Evolutionary conservation across 2,797 vertebrate species (phyloP), one percentile per base, ranked within the genome.

Genomic region (Hapalemur alaotrensis): DNA sequence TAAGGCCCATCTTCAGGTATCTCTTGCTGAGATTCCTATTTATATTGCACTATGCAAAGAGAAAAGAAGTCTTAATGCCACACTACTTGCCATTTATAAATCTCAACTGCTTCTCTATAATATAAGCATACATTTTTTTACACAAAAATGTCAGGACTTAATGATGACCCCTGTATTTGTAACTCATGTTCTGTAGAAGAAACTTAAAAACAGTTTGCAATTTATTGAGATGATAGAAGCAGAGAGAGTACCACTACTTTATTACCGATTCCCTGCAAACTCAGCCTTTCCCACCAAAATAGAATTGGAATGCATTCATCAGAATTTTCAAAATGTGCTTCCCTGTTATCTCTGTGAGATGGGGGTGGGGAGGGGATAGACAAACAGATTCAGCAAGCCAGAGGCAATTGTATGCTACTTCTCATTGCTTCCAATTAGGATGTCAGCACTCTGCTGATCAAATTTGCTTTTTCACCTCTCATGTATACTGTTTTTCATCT

Each of bases 251-350:
- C 32, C 70, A 61, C 86, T 52, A 91, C 50, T 91, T 94, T 48
- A 93, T 81, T 25, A 91, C 22, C 25, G 54, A 63, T 89, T 78
- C 93, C 70, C 65, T 76, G 90, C 61, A 93, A 94, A 70, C 25
- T 91, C 80, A 91, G 82, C 79, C 79, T 91, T 93, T 70, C 63
- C 50, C 41, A 93, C 82, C 54, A 78, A 86, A 95, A 91, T 18
- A 87, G 90, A 95, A 91, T 7, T 75, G 57, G 85, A 73, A 96
- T 50, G 63, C 23, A 61, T 69, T 94, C 88, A 72, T 91, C 83
- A 73, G 89, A 94, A 84, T 87, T 96, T 87, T 88, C 41, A 38
- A 95, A 97, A 82, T 86, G 73, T 79, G 87, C 70, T 94, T 89
- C 72, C 50, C 59, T 78, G 63, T 78, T 48, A 87, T 70, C 72